phyloP scores from a whole-genome alignment of 2,888 invertebrate genomes.

The Aphrophora alni region DNA sequence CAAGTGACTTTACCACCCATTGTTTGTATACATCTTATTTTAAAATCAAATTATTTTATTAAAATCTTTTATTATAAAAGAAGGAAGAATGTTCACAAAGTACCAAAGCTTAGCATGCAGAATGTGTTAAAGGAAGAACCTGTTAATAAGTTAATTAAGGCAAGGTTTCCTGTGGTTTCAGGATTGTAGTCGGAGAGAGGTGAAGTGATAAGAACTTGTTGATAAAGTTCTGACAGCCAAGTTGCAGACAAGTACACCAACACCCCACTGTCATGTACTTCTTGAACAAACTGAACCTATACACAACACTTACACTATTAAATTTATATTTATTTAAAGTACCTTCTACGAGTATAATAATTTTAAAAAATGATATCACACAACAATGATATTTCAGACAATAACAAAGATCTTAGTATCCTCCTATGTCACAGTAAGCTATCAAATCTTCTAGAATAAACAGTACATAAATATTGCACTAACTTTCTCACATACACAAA shows the following conservation, averaged over 20 bases:
- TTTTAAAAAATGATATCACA: background rate
- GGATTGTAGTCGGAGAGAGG: conserved; percentile 69
- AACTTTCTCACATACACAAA: too few relatives aligned
- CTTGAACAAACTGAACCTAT: conserved; percentile 88
- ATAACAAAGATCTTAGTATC: too few relatives aligned
- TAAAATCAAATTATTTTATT: too few relatives aligned
- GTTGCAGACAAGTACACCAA: conserved; percentile 91
- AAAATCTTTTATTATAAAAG: too few relatives aligned
- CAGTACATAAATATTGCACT: too few relatives aligned
- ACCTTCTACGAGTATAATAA: background rate
- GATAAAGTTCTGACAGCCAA: conserved; percentile 93
- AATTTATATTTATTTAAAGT: conserved; percentile 47
- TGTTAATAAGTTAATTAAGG: conserved; percentile 75
- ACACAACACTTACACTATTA: conserved; percentile 58
- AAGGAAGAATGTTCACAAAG: too few relatives aligned
- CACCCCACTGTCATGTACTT: conserved; percentile 91
- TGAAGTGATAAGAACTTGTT: conserved; percentile 78
- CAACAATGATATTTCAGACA: background rate
- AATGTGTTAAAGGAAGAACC: conserved; percentile 60
- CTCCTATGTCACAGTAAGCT: too few relatives aligned
- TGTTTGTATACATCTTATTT: too few relatives aligned
- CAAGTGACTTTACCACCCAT: too few relatives aligned
- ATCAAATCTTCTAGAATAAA: too few relatives aligned
- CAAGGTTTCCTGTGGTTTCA: conserved; percentile 62
- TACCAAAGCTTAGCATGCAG: too few relatives aligned